These are phyloP conservation scores for Dysmachus trigonus DNA, from an alignment of 2,888 invertebrate genomes.

Conservation along the genomic window DNA sequence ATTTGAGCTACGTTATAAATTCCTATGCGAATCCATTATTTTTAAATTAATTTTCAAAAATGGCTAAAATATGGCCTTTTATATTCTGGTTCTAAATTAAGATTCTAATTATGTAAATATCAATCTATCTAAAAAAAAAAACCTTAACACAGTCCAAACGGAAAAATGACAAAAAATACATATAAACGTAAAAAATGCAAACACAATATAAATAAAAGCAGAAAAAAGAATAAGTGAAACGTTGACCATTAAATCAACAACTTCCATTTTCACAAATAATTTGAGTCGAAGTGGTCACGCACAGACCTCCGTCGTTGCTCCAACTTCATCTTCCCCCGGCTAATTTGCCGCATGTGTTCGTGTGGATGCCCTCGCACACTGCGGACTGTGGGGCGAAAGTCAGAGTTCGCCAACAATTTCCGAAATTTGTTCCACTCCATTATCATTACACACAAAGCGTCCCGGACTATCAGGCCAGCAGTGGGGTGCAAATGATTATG, in stretches of 20 bases:
- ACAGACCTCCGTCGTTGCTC: neutral
- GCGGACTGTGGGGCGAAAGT: neutral
- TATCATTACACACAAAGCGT: conserved; percentile 16
- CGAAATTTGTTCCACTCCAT: conserved; percentile 18
- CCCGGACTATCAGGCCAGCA: neutral
- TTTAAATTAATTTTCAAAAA: no score
- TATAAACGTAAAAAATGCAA: neutral
- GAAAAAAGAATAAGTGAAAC: neutral
- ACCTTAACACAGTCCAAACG: no score
- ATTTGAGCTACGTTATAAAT: no score
- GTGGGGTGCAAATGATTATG: conserved; percentile 27
- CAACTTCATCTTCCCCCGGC: neutral
- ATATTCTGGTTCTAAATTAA: no score
- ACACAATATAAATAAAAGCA: neutral
- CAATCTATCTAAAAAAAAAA: no score
- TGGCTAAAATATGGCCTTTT: no score
- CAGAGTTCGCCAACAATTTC: conserved; percentile 9
- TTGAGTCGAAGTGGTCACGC: neutral
- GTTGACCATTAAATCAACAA: neutral
- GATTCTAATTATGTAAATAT: no score
- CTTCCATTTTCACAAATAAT: neutral
- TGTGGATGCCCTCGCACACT: neutral
- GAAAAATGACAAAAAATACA: no score
- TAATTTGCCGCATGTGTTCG: neutral
- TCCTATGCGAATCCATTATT: no score